Base-by-base conservation (phyloP, 2,113 vertebrate species). In the Holacanthus passer region DNA sequence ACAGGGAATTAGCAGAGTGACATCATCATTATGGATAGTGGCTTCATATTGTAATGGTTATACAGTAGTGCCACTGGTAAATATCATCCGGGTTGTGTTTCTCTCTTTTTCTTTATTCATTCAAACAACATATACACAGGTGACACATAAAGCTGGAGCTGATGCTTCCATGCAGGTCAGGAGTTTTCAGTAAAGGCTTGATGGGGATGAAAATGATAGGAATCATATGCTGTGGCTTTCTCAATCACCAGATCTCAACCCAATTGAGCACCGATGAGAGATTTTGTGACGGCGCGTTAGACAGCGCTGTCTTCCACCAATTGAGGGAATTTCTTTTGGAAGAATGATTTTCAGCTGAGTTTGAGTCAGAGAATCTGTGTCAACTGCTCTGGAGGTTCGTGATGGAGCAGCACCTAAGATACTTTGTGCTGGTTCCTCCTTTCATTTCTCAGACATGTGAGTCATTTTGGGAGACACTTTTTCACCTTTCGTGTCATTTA, bases 1-100 rank as follows among this genome's bases (percentile, higher is more conserved):
- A 48, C 39, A 48, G 53, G 89, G 91, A 75, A 91, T 93, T 92
- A 92, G 71, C 82, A 2, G 52, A 60, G 86, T 90, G 92, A 87
- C 87, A 88, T 90, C 87, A 88, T 84, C 41, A 58, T 89, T 72
- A 84, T 43, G 81, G 68, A 86, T 35, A 64, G 66, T 72, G 35
- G 88, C 69, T 87, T 79, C 75, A 69, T 81, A 37, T 55, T 77
- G 48, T 81, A 76, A 65, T 19, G 5, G 72, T 68, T 68, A 3
- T 19, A 72, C 27, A 56, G 55, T 7, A 17, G 31, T 9, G 43
- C 32, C 52, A 52, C 77, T 83, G 79, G 37, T 81, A 68, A 84
- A 84, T 78, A 68, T 64, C 80, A 47, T 31, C 64, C 45, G 2
- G 50, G 22, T 41, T 52, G 32, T 43, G 55, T 68, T 50, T 39